These are phyloP conservation scores for Phania funesta DNA, from an alignment of 2,888 invertebrate genomes.

Conservation along the genomic window DNA sequence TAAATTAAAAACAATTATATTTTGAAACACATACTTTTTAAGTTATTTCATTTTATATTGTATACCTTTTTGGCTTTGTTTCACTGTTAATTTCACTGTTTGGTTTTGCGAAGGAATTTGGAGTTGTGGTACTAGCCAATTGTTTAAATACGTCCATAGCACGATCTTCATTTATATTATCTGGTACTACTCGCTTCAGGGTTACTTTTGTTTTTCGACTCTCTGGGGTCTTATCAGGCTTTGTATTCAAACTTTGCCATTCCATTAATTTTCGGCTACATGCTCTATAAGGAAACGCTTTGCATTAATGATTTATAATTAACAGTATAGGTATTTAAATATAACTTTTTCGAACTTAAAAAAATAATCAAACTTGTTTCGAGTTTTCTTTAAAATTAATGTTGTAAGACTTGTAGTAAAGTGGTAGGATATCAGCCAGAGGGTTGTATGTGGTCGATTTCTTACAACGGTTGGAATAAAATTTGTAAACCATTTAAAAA, in stretches of 20 bases:
- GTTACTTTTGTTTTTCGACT: constrained; percentile 31
- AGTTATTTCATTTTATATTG: background rate
- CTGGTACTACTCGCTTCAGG: constrained; percentile 44
- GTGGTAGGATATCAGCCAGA: no score
- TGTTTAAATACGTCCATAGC: constrained; percentile 64
- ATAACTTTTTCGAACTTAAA: no score
- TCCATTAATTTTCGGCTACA: constrained; percentile 84
- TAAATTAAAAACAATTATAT: background rate
- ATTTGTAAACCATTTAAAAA: no score
- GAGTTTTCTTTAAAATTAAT: no score
- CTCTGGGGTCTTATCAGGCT: constrained; percentile 60
- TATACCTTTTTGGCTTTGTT: constrained; percentile 55
- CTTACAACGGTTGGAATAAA: no score
- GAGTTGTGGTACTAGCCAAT: constrained; percentile 39
- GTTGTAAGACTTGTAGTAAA: no score
- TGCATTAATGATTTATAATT: background rate
- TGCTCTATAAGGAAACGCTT: constrained; percentile 81
- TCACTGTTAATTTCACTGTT: constrained; percentile 32
- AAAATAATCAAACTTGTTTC: no score
- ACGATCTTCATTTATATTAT: constrained; percentile 65
- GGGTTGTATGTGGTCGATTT: no score
- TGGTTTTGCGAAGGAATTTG: constrained; percentile 14
- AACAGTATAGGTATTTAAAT: background rate
- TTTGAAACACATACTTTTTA: background rate
- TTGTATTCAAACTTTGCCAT: constrained; percentile 72